Base-by-base conservation (phyloP, 2,888 invertebrate genomes). In the Tachystola acroxantha region DNA sequence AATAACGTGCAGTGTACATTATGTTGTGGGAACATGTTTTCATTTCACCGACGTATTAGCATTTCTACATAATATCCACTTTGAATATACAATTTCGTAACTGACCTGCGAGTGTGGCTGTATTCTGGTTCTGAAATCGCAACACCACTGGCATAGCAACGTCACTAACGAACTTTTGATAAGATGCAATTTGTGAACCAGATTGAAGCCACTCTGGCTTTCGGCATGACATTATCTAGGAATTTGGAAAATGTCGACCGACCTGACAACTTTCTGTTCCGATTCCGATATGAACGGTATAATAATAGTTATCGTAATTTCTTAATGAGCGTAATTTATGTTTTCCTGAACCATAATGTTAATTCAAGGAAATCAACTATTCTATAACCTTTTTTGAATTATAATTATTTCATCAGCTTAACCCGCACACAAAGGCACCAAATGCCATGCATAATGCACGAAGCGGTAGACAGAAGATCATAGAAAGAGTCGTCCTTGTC, bases 401-500 rank as follows among this genome's bases (percentile, higher is more conserved):
- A 71, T 64, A 74, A 74, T 76, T 66, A 78, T 84, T 81, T 78
- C 79, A 50, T 71, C 77, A 84, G 68, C 52, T 48, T 54, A 55
- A 60, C 64, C 64, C 66, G 57, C 56, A 67, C 56, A 73, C 72
- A 77, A 80, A 63, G 55, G 55, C 61, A 75, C 79, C 73, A 79
- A 84, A 82, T 82, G 79, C 68, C 79, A 81, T 70, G 73, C 73
- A 77, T 81, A 79, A 78, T 79, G 64, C 70, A 67, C 66, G 59
- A 69, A 71, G 68, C 63, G 61, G 65, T 64, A 70, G 68, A 66
- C 64, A 72, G 76, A 80, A 73, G 73, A 64, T 68, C 77, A 69
- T 74, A 76, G 78, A 84, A 84, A 81, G 80, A 84, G 75, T 78
- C 82, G 84, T 84, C 85, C 85, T 86, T 85, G 85, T 73, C 58